Evolutionary conservation across 2,888 invertebrate species (phyloP).

Genomic region (Lycocerus yunnanus): DNA sequence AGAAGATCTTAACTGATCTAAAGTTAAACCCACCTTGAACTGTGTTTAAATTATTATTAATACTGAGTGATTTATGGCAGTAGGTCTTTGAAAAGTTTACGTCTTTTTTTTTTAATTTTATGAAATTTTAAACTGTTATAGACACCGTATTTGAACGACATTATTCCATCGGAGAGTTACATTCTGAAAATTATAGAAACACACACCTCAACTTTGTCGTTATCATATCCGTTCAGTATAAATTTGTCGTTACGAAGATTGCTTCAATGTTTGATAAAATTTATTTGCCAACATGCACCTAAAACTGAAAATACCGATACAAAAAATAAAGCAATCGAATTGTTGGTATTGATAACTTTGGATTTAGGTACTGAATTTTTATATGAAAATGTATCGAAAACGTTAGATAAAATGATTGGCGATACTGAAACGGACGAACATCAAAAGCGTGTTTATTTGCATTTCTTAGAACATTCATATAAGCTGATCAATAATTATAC

Average conservation of each 20-base stretch:
- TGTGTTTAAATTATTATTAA: too few relatives aligned
- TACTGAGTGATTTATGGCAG: too few relatives aligned
- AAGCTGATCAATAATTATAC: constrained; percentile 68
- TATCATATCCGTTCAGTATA: constrained; percentile 62
- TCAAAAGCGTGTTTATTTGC: constrained; percentile 66
- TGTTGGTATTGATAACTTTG: constrained; percentile 76
- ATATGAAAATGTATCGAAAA: constrained; percentile 65
- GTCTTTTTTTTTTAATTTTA: too few relatives aligned
- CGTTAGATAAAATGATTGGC: constrained; percentile 67
- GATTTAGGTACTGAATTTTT: constrained; percentile 78
- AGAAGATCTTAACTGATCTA: too few relatives aligned
- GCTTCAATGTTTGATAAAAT: constrained; percentile 66
- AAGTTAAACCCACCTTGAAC: too few relatives aligned
- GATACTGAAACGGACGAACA: constrained; percentile 68
- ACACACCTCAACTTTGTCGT: constrained; percentile 68
- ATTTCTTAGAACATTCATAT: constrained; percentile 70
- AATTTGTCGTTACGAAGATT: constrained; percentile 69
- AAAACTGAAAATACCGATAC: constrained; percentile 68
- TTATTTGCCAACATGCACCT: constrained; percentile 65
- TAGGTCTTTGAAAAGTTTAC: too few relatives aligned
- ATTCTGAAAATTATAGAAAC: constrained; percentile 74
- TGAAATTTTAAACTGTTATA: constrained; percentile 49
- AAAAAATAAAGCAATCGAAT: constrained; percentile 66
- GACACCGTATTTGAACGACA: constrained; percentile 75
- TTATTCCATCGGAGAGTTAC: constrained; percentile 83